Conservation (phyloP, 1,140 invertebrate genomes). For the Heliconius hewitsoni region DNA sequence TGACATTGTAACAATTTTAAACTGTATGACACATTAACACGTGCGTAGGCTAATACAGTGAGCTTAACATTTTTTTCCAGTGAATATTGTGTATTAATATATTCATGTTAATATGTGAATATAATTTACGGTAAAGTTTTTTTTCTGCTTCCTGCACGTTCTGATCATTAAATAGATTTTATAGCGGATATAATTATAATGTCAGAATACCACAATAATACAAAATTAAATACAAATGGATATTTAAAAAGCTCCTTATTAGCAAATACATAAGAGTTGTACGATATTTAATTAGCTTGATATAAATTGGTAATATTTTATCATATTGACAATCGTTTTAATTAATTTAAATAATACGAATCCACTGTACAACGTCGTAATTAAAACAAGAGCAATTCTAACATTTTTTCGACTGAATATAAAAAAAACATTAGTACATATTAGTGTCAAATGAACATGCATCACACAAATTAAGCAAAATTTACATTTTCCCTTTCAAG, state of each 20-base stretch:
- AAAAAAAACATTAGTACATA: constrained; percentile 6
- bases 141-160: constrained; percentile 16
- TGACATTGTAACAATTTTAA: constrained; percentile 25
- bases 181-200: constrained; percentile 22
- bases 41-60: constrained; percentile 37
- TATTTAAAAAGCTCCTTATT: background rate
- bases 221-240: background rate
- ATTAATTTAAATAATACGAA: background rate
- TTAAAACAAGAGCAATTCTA: background rate
- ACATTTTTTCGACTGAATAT: no score
- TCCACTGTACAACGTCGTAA: background rate
- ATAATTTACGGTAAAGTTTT: constrained; percentile 11
- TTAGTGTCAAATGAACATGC: constrained; percentile 38
- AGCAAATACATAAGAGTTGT: background rate
- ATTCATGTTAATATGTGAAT: constrained; percentile 10
- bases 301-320: background rate
- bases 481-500: constrained; percentile 54
- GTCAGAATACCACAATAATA: background rate
- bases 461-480: constrained; percentile 34
- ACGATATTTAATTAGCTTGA: background rate
- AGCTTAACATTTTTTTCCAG: constrained; percentile 17
- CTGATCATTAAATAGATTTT: constrained; percentile 15
- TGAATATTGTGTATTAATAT: constrained; percentile 23
- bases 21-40: constrained; percentile 26
- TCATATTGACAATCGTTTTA: background rate